These are phyloP conservation scores for Oxyscelio sp. DNA, from an alignment of 2,888 invertebrate genomes.

Conservation along the genomic window DNA sequence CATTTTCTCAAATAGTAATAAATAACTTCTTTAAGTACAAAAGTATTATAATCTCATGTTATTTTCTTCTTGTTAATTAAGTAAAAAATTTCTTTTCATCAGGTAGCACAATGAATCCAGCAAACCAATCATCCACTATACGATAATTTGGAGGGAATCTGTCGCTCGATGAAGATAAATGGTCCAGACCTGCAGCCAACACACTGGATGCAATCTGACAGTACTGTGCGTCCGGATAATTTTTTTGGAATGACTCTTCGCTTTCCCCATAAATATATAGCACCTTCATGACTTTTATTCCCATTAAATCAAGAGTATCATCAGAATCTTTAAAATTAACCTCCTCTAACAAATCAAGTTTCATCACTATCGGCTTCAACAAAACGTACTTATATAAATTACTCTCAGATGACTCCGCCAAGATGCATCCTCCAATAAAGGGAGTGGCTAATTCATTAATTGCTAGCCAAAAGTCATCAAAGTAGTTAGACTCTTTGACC, in stretches of 20 bases:
- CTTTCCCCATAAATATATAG: slow-evolving; percentile 84
- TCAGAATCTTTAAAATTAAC: slow-evolving; percentile 49
- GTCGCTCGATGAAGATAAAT: slow-evolving; percentile 82
- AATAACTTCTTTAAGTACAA: no score
- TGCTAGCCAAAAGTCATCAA: slow-evolving; percentile 84
- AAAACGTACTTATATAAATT: slow-evolving; percentile 67
- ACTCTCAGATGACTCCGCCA: slow-evolving; percentile 81
- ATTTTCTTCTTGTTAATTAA: background rate
- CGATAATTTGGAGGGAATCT: slow-evolving; percentile 84
- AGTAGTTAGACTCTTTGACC: no score
- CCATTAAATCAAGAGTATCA: slow-evolving; percentile 70
- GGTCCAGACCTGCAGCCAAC: slow-evolving; percentile 83
- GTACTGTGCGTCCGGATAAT: slow-evolving; percentile 79
- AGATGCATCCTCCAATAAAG: slow-evolving; percentile 81
- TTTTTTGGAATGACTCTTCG: slow-evolving; percentile 61
- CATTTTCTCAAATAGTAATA: no score
- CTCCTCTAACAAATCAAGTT: slow-evolving; percentile 82
- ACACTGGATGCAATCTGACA: slow-evolving; percentile 82
- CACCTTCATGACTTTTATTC: slow-evolving; percentile 82
- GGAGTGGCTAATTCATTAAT: slow-evolving; percentile 74
- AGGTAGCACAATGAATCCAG: slow-evolving; percentile 82
- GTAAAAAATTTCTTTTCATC: slow-evolving; percentile 27
- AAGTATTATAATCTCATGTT: no score
- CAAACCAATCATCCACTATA: slow-evolving; percentile 80
- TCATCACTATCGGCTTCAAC: slow-evolving; percentile 84